A percentile compares a stretch with the other conserved stretches of the same genome.
These are phyloP conservation scores for Leptoteleia sp. DNA, from an alignment of 1,140 invertebrate genomes.

Conservation along the genomic window DNA sequence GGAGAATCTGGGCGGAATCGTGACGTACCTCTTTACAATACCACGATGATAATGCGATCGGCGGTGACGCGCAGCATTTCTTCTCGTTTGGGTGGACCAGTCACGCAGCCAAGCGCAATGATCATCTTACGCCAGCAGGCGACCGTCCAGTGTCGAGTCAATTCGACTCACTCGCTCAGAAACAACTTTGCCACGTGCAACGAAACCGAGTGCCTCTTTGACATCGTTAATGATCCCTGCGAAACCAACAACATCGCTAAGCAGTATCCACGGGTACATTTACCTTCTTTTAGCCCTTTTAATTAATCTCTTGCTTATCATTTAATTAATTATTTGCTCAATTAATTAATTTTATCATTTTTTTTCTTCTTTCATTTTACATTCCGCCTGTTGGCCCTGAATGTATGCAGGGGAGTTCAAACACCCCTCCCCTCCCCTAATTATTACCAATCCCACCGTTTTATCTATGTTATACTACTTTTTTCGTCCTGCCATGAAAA, in stretches of 20 bases:
- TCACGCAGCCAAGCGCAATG: slow-evolving; percentile 77
- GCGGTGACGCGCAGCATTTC: slow-evolving; percentile 74
- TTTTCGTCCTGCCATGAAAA: too few species aligned
- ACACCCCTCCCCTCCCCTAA: too few species aligned
- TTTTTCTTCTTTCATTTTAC: too few species aligned
- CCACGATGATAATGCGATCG: slow-evolving; percentile 70
- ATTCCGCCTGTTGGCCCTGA: too few species aligned
- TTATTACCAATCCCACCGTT: too few species aligned
- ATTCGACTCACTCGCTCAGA: slow-evolving; percentile 61
- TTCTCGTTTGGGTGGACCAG: slow-evolving; percentile 75
- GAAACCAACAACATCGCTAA: slow-evolving; percentile 84
- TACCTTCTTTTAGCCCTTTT: too few species aligned
- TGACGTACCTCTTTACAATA: slow-evolving; percentile 71
- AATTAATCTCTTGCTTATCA: too few species aligned
- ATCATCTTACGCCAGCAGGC: slow-evolving; percentile 74
- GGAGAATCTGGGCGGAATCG: slow-evolving; percentile 70
- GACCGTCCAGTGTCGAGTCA: slow-evolving; percentile 72
- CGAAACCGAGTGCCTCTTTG: slow-evolving; percentile 84
- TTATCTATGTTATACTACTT: too few species aligned
- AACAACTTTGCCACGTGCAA: slow-evolving; percentile 73
- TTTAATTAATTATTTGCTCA: slow-evolving; percentile 1
- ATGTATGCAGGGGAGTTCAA: too few species aligned
- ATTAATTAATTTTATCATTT: slow-evolving; percentile 2
- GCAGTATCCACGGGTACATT: slow-evolving; percentile 76
- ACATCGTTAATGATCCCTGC: slow-evolving; percentile 85